A percentile compares a stretch with the other conserved stretches of the same genome.
Conservation (phyloP, 2,113 vertebrate species). For the Myodes glareolus region DNA sequence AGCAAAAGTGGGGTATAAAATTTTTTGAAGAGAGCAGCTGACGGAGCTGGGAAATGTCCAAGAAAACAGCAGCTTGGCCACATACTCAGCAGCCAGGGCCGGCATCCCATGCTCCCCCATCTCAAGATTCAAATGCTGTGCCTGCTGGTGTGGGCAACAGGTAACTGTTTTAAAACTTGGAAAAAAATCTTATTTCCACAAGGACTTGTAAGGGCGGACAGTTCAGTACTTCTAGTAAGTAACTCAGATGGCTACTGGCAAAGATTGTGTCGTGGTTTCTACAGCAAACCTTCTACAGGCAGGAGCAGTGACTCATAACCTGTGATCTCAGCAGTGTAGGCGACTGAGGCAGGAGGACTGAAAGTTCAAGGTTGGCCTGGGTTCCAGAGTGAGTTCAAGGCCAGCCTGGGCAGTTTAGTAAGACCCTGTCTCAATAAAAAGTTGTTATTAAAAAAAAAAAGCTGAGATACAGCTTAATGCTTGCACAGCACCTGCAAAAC, state of each 20-base stretch:
- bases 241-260: too few species aligned
- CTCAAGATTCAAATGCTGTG: not conserved
- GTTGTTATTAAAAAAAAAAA: not conserved
- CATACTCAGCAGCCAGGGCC: accelerated
- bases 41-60: constrained; percentile 7
- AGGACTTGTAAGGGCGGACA: not conserved
- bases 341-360: not conserved
- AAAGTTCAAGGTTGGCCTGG: not conserved
- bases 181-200: not conserved
- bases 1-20: not conserved
- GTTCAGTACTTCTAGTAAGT: not conserved
- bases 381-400: not conserved
- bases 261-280: accelerated
- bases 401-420: not conserved
- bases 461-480: not conserved
- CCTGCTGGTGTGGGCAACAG: not conserved
- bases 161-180: not conserved
- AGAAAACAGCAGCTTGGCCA: not conserved
- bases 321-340: not conserved
- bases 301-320: too few species aligned
- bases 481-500: not conserved
- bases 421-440: not conserved
- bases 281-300: not conserved
- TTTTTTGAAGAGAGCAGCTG: not conserved
- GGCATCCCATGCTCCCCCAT: accelerated